Evolutionary conservation across 1,140 invertebrate species (phyloP).

Genomic region (Pollicipes pollicipes): DNA sequence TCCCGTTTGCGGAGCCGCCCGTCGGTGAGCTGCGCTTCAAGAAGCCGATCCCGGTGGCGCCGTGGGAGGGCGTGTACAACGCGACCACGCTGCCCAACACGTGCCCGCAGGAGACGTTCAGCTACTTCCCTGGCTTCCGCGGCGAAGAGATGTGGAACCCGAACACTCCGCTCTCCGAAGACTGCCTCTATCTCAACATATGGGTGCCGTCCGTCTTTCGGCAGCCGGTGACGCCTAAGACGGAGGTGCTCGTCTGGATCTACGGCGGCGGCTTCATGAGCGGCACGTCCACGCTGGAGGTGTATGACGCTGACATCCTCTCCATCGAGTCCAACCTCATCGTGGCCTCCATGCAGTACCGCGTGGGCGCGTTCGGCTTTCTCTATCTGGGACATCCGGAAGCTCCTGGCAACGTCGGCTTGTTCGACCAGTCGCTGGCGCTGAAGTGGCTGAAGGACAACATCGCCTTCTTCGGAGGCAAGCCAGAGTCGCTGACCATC

Average conservation of each 20-base stretch:
- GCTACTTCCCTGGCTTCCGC: constrained; percentile 69
- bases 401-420: constrained; percentile 33
- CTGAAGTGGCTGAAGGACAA: constrained; percentile 83
- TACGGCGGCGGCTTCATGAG: constrained; percentile 84
- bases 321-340: constrained; percentile 63
- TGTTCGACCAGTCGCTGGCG: constrained; percentile 73
- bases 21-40: constrained; percentile 64
- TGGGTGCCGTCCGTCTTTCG: constrained; percentile 51
- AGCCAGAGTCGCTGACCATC: constrained; percentile 46
- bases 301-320: constrained; percentile 74
- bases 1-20: constrained; percentile 87
- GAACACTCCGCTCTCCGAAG: constrained; percentile 77
- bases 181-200: constrained; percentile 81
- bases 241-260: constrained; percentile 69
- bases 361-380: constrained; percentile 62
- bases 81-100: constrained; percentile 59
- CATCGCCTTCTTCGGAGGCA: constrained; percentile 36
- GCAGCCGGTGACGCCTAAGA: constrained; percentile 32
- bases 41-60: constrained; percentile 60
- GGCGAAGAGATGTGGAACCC: constrained; percentile 94
- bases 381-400: constrained; percentile 23
- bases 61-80: constrained; percentile 66
- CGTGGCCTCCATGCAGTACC: constrained; percentile 72
- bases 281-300: constrained; percentile 70
- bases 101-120: constrained; percentile 45